A percentile compares a stretch with the other conserved stretches of the same genome.
Conservation (phyloP, 1,140 invertebrate genomes). For the Drosophila miranda region DNA sequence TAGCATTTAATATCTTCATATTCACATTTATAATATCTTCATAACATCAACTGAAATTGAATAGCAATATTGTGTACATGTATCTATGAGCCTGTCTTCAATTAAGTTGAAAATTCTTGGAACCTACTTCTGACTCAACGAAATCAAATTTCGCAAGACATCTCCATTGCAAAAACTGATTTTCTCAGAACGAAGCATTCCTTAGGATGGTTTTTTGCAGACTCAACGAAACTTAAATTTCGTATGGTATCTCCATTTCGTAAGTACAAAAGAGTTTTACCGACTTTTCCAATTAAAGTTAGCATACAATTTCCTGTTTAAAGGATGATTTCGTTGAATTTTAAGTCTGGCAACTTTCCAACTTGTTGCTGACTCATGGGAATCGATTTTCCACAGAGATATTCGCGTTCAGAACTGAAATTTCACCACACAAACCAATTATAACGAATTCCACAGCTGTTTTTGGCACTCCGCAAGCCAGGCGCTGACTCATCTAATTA, state of each 20-base stretch:
- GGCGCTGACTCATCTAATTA: neutral
- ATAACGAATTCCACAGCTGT: no score
- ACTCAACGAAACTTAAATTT: slow-evolving; percentile 8
- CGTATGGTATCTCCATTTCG: neutral
- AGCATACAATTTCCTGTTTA: neutral
- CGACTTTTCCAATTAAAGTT: slow-evolving; percentile 1
- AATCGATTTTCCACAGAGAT: no score
- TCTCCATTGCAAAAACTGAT: neutral
- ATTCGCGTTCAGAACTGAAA: no score
- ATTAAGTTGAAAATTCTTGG: neutral
- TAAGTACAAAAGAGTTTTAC: neutral
- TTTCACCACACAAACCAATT: no score
- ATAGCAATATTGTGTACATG: neutral
- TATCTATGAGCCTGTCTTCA: neutral
- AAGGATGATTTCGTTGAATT: neutral
- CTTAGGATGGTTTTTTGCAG: neutral
- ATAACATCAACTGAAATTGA: slow-evolving; percentile 12
- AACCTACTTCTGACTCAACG: slow-evolving; percentile 3
- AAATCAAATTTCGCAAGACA: slow-evolving; percentile 17
- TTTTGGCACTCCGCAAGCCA: no score
- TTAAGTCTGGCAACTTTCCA: neutral
- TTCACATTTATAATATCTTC: neutral
- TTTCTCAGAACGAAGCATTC: no score
- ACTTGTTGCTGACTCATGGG: slow-evolving; percentile 16
- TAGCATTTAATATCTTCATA: no score